Percentiles rank a stretch among this genome's conserved stretches.
Conservation (phyloP, 1,140 invertebrate species). For the Drosophila varians region DNA sequence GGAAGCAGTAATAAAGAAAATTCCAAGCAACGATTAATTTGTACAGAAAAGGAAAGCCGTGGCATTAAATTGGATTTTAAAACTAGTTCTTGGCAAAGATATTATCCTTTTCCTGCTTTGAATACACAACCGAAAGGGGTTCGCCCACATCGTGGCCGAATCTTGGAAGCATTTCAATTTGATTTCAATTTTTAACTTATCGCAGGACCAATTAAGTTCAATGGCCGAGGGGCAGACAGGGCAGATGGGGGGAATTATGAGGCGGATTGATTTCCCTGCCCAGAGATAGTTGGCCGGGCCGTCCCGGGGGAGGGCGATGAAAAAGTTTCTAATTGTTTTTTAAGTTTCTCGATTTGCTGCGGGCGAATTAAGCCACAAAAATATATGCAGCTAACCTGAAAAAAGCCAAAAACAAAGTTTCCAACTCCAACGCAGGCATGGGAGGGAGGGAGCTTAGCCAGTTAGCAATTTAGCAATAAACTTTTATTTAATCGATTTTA, state of each 20-base stretch:
- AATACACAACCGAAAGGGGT: neutral
- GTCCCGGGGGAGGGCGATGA: neutral
- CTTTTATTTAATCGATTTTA: constrained; percentile 81
- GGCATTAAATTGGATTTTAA: neutral
- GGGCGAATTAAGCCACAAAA: constrained; percentile 36
- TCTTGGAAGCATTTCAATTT: constrained; percentile 18
- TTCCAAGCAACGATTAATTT: neutral
- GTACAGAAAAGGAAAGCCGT: too few species aligned
- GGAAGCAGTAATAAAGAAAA: too few species aligned
- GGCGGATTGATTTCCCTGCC: constrained; percentile 10
- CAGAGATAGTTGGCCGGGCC: constrained; percentile 5
- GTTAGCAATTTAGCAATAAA: constrained; percentile 81
- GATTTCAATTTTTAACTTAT: constrained; percentile 25
- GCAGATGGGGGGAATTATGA: constrained; percentile 2
- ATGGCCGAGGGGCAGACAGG: neutral
- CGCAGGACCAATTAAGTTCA: constrained; percentile 18
- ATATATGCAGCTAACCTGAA: constrained; percentile 46
- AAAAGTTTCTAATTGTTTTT: constrained; percentile 49
- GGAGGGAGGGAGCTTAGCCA: constrained; percentile 45
- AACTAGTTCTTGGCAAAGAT: neutral
- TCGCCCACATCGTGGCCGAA: constrained; percentile 9
- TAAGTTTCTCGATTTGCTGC: constrained; percentile 27
- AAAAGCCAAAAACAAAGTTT: constrained; percentile 33
- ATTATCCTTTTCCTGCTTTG: neutral
- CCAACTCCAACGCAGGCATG: neutral